phyloP scores from a whole-genome alignment of 2,797 vertebrate genomes.

The Ceryle rudis region DNA sequence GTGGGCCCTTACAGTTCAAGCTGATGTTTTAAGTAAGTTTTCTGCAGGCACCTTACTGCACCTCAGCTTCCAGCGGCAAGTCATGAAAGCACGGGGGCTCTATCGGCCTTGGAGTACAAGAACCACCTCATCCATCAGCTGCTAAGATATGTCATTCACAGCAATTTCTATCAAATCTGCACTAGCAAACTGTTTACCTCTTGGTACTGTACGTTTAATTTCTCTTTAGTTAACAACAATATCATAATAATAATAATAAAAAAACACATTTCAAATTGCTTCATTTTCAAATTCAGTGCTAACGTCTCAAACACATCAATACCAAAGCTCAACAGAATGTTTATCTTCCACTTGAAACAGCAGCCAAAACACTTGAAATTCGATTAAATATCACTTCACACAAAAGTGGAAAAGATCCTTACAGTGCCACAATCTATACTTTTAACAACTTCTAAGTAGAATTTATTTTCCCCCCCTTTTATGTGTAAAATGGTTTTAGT shows the following conservation, averaged over 20 bases:
- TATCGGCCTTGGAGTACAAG: background rate
- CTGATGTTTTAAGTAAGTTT: background rate
- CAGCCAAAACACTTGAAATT: background rate
- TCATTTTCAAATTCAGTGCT: background rate
- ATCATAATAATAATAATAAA: too few relatives aligned
- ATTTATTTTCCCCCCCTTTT: background rate
- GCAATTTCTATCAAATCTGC: background rate
- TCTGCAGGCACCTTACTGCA: background rate
- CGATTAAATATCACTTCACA: background rate
- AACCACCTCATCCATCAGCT: background rate
- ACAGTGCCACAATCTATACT: background rate
- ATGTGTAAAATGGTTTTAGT: background rate
- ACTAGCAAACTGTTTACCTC: background rate
- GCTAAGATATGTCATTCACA: background rate
- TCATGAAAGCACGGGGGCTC: background rate
- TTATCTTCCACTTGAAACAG: background rate
- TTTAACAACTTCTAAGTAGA: background rate
- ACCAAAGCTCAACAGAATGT: background rate
- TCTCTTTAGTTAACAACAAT: background rate
- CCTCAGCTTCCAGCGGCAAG: background rate
- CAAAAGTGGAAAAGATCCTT: background rate
- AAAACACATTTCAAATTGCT: background rate
- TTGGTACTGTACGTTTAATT: background rate
- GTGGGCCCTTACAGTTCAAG: background rate
- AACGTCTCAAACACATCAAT: background rate